Percentiles rank a stretch among this genome's conserved stretches.
These are phyloP conservation scores for Xylota segnis DNA, from an alignment of 2,888 invertebrate species.

Conservation along the genomic window DNA sequence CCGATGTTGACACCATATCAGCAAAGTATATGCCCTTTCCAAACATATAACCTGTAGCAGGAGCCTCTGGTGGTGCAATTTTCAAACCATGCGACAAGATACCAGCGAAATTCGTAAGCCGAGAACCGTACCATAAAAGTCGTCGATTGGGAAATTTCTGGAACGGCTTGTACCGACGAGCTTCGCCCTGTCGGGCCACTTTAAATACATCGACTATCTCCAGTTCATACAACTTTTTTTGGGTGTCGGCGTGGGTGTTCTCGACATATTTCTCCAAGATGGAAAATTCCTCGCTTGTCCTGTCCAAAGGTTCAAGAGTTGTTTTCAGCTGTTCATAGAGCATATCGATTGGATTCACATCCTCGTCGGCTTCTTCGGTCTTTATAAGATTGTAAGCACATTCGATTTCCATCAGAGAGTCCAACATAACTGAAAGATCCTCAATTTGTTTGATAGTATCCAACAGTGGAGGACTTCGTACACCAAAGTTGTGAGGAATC, in stretches of 20 bases:
- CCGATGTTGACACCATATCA: slow-evolving; percentile 99
- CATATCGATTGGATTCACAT: slow-evolving; percentile 89
- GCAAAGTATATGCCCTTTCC: slow-evolving; percentile 99
- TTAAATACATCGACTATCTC: slow-evolving; percentile 88
- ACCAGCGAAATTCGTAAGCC: slow-evolving; percentile 97
- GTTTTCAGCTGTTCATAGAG: slow-evolving; percentile 96
- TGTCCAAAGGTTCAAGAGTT: slow-evolving; percentile 89
- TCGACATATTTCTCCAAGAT: slow-evolving; percentile 91
- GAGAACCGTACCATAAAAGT: slow-evolving; percentile 98
- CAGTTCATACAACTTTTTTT: slow-evolving; percentile 90
- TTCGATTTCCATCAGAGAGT: slow-evolving; percentile 97
- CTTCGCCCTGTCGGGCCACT: slow-evolving; percentile 91
- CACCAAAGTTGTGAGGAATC: slow-evolving; percentile 97
- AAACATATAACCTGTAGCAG: slow-evolving; percentile 98
- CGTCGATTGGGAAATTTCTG: slow-evolving; percentile 93
- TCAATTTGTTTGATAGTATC: slow-evolving; percentile 91
- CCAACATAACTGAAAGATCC: slow-evolving; percentile 92
- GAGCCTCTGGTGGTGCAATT: slow-evolving; percentile 99
- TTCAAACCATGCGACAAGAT: slow-evolving; percentile 96
- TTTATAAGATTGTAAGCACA: slow-evolving; percentile 95
- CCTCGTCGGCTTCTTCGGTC: slow-evolving; percentile 83
- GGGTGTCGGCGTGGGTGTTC: slow-evolving; percentile 97
- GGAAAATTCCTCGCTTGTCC: slow-evolving; percentile 89
- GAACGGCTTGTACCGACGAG: slow-evolving; percentile 93
- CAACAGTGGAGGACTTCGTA: slow-evolving; percentile 92